Evolutionary conservation across 2,888 invertebrate genomes (phyloP).

Genomic region (Pseudococcus jackbeardsleyi): DNA sequence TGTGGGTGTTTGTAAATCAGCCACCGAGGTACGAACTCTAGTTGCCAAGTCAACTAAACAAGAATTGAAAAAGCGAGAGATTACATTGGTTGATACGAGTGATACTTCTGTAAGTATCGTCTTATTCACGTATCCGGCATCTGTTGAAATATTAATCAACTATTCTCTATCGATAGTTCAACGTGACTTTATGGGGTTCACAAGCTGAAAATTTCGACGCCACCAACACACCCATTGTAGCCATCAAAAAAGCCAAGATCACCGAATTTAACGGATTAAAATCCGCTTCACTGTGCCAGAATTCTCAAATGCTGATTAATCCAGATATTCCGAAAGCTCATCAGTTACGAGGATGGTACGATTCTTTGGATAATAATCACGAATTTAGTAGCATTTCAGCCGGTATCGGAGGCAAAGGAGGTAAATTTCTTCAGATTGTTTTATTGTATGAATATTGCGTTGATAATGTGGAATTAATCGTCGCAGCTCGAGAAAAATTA

Average conservation of each 20-base stretch:
- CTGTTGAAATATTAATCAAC: background rate
- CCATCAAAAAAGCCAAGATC: conserved; percentile 86
- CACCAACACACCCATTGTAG: conserved; percentile 82
- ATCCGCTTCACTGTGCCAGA: conserved; percentile 77
- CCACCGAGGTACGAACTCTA: conserved; percentile 80
- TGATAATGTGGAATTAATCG: background rate
- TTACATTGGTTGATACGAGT: conserved; percentile 88
- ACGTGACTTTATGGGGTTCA: conserved; percentile 90
- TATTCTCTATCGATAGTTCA: conserved; percentile 67
- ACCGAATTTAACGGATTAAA: conserved; percentile 91
- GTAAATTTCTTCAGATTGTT: conserved; percentile 54
- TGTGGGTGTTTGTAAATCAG: conserved; percentile 86
- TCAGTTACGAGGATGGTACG: conserved; percentile 91
- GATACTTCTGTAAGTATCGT: conserved; percentile 62
- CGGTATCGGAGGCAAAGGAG: conserved; percentile 68
- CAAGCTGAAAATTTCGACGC: conserved; percentile 89
- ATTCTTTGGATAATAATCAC: conserved; percentile 76
- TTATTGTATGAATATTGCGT: conserved; percentile 1
- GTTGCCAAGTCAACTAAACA: conserved; percentile 81
- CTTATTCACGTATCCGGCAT: background rate
- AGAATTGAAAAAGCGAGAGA: conserved; percentile 90
- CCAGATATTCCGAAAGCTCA: conserved; percentile 92
- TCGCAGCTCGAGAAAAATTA: conserved; percentile 72
- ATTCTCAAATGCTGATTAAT: conserved; percentile 74
- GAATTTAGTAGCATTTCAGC: conserved; percentile 74